Base-by-base conservation (phyloP, 2,888 invertebrate genomes). In the Ennomos erosarius region DNA sequence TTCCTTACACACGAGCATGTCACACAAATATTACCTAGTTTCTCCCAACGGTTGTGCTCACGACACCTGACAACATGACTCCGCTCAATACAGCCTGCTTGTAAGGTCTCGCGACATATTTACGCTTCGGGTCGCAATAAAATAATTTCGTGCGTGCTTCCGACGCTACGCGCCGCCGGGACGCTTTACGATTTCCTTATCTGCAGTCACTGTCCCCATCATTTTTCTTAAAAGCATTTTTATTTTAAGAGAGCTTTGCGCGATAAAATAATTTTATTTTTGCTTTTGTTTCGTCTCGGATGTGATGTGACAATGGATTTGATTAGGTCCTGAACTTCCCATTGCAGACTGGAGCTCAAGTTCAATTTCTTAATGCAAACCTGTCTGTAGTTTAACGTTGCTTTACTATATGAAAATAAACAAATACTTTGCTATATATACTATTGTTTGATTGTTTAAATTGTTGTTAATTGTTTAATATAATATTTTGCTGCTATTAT, bases 171-270 rank as follows among this genome's bases (percentile, higher is more conserved):
- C n/a, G 34, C 35, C 35, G 10, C 43, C 35, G 26, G 9, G 60
- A 43, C 57, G 46, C 36, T 69, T 69, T 69, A 69, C 59, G 66
- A 66, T 65, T 62, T 42, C 52, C 50, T 69, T 69, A 69, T 66
- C 65, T 64, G 48, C 26, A 56, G 35, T 26, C 47, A 53, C 45
- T 56, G 58, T 58, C 58, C 55, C 47, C 59, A 55, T 52, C 48
- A 65, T 60, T 60, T 64, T 60, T 55, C 59, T 65, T 56, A 58
- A 62, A 59, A 36, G 63, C 39, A 37, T 59, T 59, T 57, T 60
- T 53, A 51, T 65, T 61, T 57, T 56, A 55, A 35, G 43, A 12
- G 37, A 47, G 51, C 57, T 52, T 48, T 16, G 10, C 49, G 26
- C 44, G 49, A 54, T 49, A 54, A 51, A 38, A 10, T 39, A 10